phyloP scores from a whole-genome alignment of 2,888 invertebrate genomes.

The Agelastica alni region DNA sequence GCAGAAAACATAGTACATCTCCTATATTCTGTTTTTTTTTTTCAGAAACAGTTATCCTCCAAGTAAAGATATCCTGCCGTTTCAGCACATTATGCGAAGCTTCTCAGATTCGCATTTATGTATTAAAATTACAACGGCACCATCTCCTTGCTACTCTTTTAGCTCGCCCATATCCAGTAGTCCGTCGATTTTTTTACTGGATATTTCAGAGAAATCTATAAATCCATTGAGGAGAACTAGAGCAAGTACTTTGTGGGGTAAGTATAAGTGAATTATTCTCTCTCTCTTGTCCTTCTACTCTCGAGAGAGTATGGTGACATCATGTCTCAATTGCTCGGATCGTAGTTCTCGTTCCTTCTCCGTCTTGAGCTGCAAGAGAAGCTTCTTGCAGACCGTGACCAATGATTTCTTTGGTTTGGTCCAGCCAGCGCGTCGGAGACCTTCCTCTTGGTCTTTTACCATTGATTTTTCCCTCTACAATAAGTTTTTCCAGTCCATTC shows the following conservation, averaged over 20 bases:
- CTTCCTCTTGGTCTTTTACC: too few species aligned
- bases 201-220: constrained; percentile 62
- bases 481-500: too few species aligned
- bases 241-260: constrained; percentile 56
- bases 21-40: constrained; percentile 5
- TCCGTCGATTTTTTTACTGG: constrained; percentile 64
- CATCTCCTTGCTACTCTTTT: constrained; percentile 62
- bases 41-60: constrained; percentile 73
- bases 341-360: too few species aligned
- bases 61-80: constrained; percentile 69
- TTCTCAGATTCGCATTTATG: constrained; percentile 77
- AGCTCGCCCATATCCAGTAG: constrained; percentile 65
- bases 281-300: too few species aligned
- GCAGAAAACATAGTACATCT: background rate
- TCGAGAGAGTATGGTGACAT: too few species aligned
- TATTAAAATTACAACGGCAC: constrained; percentile 68
- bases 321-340: too few species aligned
- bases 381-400: too few species aligned
- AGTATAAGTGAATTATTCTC: constrained; percentile 26
- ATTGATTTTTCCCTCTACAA: too few species aligned
- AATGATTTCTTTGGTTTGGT: too few species aligned
- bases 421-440: too few species aligned
- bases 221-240: constrained; percentile 64
- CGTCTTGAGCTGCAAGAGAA: too few species aligned
- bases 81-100: constrained; percentile 74